Base-by-base conservation (phyloP, 1,140 invertebrate genomes). In the Drosophila willistoni region DNA sequence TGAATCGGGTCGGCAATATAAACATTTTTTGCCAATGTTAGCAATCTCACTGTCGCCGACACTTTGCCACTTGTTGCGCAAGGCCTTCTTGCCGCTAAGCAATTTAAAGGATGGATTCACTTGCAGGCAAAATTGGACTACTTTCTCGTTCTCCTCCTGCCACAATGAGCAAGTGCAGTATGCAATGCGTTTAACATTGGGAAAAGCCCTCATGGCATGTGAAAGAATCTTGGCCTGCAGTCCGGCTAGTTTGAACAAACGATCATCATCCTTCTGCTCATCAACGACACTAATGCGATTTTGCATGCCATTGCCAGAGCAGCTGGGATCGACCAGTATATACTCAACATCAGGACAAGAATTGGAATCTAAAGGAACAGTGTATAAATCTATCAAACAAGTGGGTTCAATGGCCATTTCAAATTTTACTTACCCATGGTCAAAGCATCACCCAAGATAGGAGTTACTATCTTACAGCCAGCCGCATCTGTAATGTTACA, bases 101-200 rank as follows among this genome's bases (percentile, higher is more conserved):
- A 96, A 91, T 75, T 94, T 94, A 90, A 95, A 97, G 51, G 94
- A 92, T 1, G 94, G 91, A 74, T 94, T 90, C 91, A 93, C 59
- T 86, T 93, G 9, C 94, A 93, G 47, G 94, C 94, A 92, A 94
- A 94, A 74, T 54, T 87, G 68, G 3, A 92, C 81, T 41, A 92
- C 91, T 77, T 95, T 92, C 93, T 99, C 98, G 91, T 99, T 99
- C 93, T 99, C 98, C 93, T 98, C 95, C 6, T 95, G 93, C 92
- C 96, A 94, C 25, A 98, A 90, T 0, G 98, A 99, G 91, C 98
- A 99, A 0, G 98, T 99, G 14, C 98, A 99, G 91, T 99, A 99
- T 6, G 98, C 96, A 54, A 99, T 95, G 69, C 95, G 93, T 90
- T 98, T 96, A 0, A 95, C 97, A 66, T 95, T 95, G 1, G 97